Percentiles rank a stretch among this genome's conserved stretches.
Evolutionary conservation across 2,888 invertebrate species (phyloP).

Genomic region (Alentia gelatinosa): DNA sequence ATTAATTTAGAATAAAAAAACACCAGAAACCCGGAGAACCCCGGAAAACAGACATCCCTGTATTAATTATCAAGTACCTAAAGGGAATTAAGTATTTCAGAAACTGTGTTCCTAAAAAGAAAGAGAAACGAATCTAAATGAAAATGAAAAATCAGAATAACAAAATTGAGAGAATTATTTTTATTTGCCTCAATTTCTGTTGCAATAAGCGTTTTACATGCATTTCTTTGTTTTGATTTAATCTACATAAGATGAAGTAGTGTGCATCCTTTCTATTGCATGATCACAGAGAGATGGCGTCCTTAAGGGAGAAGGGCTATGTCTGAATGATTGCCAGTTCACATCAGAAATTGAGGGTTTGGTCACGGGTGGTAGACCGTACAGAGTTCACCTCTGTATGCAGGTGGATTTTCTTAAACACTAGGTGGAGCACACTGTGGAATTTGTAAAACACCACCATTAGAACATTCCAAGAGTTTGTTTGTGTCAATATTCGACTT

Average conservation of each 20-base stretch:
- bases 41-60: too few species aligned
- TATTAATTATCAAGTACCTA: too few species aligned
- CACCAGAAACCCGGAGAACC: too few species aligned
- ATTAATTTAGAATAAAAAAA: too few species aligned
- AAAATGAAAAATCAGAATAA: too few species aligned
- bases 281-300: neutral
- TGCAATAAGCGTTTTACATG: neutral
- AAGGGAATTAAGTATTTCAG: too few species aligned
- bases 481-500: neutral
- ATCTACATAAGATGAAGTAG: neutral
- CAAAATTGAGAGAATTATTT: slow-evolving; percentile 19
- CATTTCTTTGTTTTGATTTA: neutral
- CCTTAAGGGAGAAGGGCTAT: neutral
- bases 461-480: neutral
- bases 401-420: neutral
- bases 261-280: neutral
- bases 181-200: neutral
- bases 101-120: too few species aligned
- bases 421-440: neutral
- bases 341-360: neutral
- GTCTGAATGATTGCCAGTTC: neutral
- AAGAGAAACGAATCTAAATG: too few species aligned
- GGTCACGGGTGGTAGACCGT: neutral
- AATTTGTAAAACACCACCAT: neutral
- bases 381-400: neutral